Evolutionary conservation across 2,797 vertebrate genomes (phyloP).

Genomic region (Sphenodon punctatus): DNA sequence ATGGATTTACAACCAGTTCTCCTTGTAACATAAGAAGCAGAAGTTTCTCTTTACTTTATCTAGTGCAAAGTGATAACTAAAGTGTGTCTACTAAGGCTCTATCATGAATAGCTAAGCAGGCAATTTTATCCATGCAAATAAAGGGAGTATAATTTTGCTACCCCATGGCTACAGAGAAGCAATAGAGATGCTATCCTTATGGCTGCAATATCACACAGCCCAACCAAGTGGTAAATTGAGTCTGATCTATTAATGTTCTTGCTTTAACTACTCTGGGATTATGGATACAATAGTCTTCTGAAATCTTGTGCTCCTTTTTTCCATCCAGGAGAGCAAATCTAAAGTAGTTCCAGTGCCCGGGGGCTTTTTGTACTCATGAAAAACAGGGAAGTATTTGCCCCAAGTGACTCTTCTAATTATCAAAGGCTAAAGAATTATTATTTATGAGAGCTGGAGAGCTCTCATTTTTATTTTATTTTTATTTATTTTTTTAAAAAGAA

Average conservation of each 20-base stretch:
- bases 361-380: neutral
- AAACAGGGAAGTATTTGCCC: neutral
- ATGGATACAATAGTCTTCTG: too few species aligned
- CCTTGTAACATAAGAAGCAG: too few species aligned
- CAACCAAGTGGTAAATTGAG: neutral
- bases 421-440: neutral
- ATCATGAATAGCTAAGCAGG: neutral
- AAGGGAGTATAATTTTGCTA: neutral
- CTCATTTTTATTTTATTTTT: neutral
- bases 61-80: too few species aligned
- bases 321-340: too few species aligned
- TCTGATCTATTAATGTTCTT: too few species aligned
- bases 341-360: too few species aligned
- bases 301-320: too few species aligned
- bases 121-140: neutral
- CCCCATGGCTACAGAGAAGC: neutral
- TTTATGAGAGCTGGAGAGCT: too few species aligned
- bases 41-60: too few species aligned
- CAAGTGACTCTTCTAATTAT: neutral
- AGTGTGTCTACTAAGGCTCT: neutral
- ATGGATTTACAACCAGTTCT: too few species aligned
- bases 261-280: too few species aligned
- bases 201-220: neutral
- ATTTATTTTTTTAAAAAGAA: too few species aligned
- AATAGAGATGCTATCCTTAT: neutral